Evolutionary conservation across 2,797 vertebrate genomes (phyloP).

Genomic region (Lycodopsis pacificus): DNA sequence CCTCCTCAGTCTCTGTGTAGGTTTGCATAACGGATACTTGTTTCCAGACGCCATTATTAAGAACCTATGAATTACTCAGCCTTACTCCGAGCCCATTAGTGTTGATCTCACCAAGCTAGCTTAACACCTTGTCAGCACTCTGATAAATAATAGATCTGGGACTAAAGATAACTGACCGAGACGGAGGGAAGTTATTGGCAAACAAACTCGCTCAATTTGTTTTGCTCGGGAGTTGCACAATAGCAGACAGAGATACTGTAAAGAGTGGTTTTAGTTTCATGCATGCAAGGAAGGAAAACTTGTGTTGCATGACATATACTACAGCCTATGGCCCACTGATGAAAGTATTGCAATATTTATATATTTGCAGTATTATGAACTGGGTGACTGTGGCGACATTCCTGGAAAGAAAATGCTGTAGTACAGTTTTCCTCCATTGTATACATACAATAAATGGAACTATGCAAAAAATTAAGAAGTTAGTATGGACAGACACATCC

Average conservation of each 20-base stretch:
- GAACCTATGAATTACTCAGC: slow-evolving; percentile 79
- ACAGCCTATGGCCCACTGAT: neutral
- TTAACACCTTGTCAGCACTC: slow-evolving; percentile 67
- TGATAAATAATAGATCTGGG: slow-evolving; percentile 75
- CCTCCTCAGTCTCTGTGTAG: slow-evolving; percentile 71
- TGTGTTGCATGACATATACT: slow-evolving; percentile 48
- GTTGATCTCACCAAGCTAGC: slow-evolving; percentile 66
- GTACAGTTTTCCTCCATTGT: neutral
- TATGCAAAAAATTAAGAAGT: neutral
- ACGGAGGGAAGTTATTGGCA: slow-evolving; percentile 59
- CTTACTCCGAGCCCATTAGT: slow-evolving; percentile 75
- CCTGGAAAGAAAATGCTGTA: neutral
- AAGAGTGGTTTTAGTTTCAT: slow-evolving; percentile 44
- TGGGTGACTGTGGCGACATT: neutral
- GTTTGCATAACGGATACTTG: slow-evolving; percentile 68
- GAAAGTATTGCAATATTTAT: neutral
- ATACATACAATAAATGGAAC: neutral
- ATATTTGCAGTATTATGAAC: neutral
- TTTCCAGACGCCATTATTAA: slow-evolving; percentile 81
- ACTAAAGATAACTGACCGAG: slow-evolving; percentile 66
- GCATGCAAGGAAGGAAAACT: slow-evolving; percentile 30
- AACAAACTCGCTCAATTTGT: slow-evolving; percentile 59
- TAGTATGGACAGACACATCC: neutral
- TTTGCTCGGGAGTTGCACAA: slow-evolving; percentile 44
- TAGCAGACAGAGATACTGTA: slow-evolving; percentile 36